Base-by-base conservation (phyloP, 2,888 invertebrate species). In the Leucophenga maculata region DNA sequence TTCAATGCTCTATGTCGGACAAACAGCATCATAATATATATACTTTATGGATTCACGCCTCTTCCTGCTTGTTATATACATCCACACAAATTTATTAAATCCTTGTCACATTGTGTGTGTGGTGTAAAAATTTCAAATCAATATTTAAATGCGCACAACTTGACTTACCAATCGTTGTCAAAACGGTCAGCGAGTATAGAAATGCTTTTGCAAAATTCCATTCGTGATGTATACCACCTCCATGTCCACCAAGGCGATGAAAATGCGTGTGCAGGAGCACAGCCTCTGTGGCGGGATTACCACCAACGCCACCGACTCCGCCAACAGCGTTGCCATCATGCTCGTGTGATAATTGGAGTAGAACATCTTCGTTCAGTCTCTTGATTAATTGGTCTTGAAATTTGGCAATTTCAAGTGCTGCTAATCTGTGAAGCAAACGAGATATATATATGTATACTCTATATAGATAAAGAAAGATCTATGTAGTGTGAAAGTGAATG, bases 201-300 rank as follows among this genome's bases (percentile, higher is more conserved):
- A 98, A 97, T 68, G 97, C 96, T 84, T 94, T 93, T 68, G 95
- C 95, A 87, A 95, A 93, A 87, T 94, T 95, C 95, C 95, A 96
- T 87, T 95, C 95, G 68, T 85, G 82, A 39, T 81, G 82, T 32
- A 81, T 78, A n/a, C 79, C 81, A 18, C 72, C 76, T 65, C 60
- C 69, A 48, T 68, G 77, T 67, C 74, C 77, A 62, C 77, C 80
- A 77, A 87, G 93, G 76, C 90, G 85, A 72, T 85, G 84, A 74
- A 83, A 82, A 78, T 86, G 85, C 72, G 87, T 86, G 70, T 87
- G 82, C 48, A 88, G 75, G 67, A 88, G 84, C 16, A 89, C 88
- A 64, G 88, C 88, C 77, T 88, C 88, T 65, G 88, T 88, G 72
- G 88, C 87, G 70, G 88, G 86, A 80, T 84, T 80, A 80, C 86